These are phyloP conservation scores for Ditylenchus dipsaci DNA, from an alignment of 1,140 invertebrate species.

Conservation along the genomic window DNA sequence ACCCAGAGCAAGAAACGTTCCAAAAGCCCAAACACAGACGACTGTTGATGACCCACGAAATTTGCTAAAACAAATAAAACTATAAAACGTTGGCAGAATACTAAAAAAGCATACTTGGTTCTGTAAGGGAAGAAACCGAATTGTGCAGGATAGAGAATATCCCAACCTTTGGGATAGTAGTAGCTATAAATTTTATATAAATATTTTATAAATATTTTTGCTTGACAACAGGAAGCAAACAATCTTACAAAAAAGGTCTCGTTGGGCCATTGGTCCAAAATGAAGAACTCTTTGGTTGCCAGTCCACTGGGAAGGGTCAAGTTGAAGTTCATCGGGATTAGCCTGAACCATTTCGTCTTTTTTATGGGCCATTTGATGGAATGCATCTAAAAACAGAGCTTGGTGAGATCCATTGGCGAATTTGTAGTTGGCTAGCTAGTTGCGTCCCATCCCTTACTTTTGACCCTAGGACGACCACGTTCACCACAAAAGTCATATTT, in stretches of 20 bases:
- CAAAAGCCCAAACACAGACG: constrained; percentile 55
- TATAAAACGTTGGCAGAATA: not conserved
- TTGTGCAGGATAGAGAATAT: constrained; percentile 56
- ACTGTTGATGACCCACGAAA: constrained; percentile 53
- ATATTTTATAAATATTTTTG: not conserved
- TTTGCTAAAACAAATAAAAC: constrained; percentile 41
- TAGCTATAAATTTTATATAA: constrained; percentile 22
- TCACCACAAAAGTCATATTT: too few species aligned
- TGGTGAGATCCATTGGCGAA: too few species aligned
- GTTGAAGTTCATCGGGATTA: constrained; percentile 49
- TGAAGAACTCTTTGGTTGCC: constrained; percentile 57
- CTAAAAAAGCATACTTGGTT: constrained; percentile 40
- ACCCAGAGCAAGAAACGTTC: constrained; percentile 51
- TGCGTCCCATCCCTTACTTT: too few species aligned
- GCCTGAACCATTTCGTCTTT: constrained; percentile 58
- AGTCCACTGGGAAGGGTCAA: constrained; percentile 51
- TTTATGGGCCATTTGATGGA: constrained; percentile 54
- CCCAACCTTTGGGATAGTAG: constrained; percentile 58
- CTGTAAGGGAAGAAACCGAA: constrained; percentile 58
- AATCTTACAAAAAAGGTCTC: constrained; percentile 53
- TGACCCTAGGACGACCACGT: too few species aligned
- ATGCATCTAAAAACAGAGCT: constrained; percentile 47
- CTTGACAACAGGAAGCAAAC: not conserved
- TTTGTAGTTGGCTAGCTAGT: too few species aligned
- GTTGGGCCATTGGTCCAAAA: constrained; percentile 57